phyloP scores from a whole-genome alignment of 2,113 vertebrate genomes.

The Atractosteus spatula region DNA sequence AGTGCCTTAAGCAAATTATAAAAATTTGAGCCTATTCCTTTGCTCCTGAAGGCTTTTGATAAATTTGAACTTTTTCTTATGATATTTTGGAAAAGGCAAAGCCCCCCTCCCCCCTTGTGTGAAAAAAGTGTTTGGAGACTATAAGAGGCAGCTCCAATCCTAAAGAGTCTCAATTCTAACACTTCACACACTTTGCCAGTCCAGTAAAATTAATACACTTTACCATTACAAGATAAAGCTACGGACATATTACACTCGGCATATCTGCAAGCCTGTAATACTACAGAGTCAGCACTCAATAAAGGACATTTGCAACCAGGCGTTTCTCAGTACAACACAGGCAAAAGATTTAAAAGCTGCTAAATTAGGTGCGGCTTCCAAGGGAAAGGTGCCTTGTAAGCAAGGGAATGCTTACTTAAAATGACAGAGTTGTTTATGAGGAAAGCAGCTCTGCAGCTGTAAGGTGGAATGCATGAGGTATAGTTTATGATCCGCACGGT shows the following conservation, averaged over 20 bases:
- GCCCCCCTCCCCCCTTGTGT: constrained; percentile 37
- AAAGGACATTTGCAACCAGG: constrained; percentile 79
- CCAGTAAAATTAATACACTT: constrained; percentile 75
- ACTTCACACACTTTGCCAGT: constrained; percentile 60
- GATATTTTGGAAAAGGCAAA: constrained; percentile 53
- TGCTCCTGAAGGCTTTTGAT: constrained; percentile 58
- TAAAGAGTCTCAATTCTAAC: constrained; percentile 70
- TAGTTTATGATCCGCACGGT: constrained; percentile 63
- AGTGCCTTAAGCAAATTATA: constrained; percentile 48
- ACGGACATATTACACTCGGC: constrained; percentile 70
- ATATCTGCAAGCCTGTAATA: constrained; percentile 76
- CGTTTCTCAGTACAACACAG: constrained; percentile 72
- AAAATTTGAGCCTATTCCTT: constrained; percentile 54
- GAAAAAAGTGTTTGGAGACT: constrained; percentile 60
- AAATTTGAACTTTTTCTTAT: constrained; percentile 53
- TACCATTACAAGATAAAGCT: constrained; percentile 78
- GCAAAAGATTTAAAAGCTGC: constrained; percentile 77
- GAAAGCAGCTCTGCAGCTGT: constrained; percentile 44
- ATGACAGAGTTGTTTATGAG: constrained; percentile 76
- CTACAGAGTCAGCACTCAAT: constrained; percentile 77
- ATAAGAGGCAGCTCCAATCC: constrained; percentile 63
- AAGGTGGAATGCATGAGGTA: constrained; percentile 45
- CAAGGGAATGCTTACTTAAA: constrained; percentile 70
- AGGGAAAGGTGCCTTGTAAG: constrained; percentile 75
- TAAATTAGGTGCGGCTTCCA: constrained; percentile 73